Base-by-base conservation (phyloP, 2,113 vertebrate genomes). In the Melanostigma gelatinosum region DNA sequence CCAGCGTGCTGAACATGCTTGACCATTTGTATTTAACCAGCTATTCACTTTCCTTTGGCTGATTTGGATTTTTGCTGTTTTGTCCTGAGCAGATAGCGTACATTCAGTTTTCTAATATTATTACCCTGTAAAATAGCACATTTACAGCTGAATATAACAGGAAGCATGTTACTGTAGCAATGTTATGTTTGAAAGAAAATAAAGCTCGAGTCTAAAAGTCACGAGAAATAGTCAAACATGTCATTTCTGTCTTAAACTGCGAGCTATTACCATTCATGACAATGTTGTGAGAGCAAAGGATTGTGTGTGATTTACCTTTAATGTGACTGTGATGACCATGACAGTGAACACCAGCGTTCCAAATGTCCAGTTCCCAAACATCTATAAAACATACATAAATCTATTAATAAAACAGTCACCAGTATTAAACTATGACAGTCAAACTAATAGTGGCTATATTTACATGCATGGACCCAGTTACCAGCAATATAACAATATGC, bases 311-410 rank as follows among this genome's bases (percentile, higher is more conserved):
- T 71, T 80, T 95, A 99, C 98, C 97, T 99, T 99, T 87, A 97
- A 94, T 1, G 97, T 99, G 72, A 99, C 98, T 0, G 98, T 99
- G 89, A 99, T 97, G 87, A 99, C 96, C 98, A 99, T 99, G 72
- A 99, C 97, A 2, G 98, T 99, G 89, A 99, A 99, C 80, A 99
- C 97, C 92, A 99, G 93, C 5, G 97, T 98, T 84, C 98, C 98
- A 92, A 99, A 99, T 0, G 98, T 97, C 98, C 98, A 99, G 94
- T 99, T 99, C 64, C 98, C 98, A 95, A 97, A 97, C 97, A 98
- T 98, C 98, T 99, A 83, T n/a, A 91, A 91, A 66, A 75, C 29
- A 87, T 29, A 83, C 22, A 84, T 0, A 72, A 10, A 82, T 16
- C 9, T 10, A 22, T 84, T 48, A 76, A 18, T n/a, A 63, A 36